phyloP scores from a whole-genome alignment of 2,113 vertebrate genomes.

The Aegithalos caudatus region DNA sequence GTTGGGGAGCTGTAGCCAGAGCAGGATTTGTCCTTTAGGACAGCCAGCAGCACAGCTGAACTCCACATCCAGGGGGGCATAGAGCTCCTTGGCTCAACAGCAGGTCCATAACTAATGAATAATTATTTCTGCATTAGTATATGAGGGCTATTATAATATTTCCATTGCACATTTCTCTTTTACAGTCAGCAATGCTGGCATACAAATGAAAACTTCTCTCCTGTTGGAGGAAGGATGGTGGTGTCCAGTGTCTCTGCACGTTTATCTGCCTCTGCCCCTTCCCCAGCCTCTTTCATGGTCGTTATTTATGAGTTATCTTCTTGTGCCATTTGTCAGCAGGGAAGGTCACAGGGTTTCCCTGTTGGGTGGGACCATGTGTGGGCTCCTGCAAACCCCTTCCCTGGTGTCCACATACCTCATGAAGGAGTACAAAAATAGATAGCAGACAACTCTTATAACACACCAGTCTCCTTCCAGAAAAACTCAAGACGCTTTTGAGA shows the following conservation, averaged over 20 bases:
- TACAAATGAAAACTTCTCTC: not conserved
- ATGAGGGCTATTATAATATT: not conserved
- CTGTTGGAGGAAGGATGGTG: not conserved
- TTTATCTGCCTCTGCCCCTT: conserved; percentile 3
- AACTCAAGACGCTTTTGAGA: not conserved
- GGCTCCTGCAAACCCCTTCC: not conserved
- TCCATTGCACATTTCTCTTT: not conserved
- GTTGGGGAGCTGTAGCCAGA: not conserved
- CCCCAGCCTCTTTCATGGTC: not conserved
- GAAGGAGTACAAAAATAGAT: not conserved
- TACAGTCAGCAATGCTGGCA: not conserved
- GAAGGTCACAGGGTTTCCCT: not conserved
- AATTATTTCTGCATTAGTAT: not conserved
- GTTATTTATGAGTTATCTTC: conserved; percentile 4
- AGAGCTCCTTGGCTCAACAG: not conserved
- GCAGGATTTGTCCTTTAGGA: not conserved
- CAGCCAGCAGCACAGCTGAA: not conserved
- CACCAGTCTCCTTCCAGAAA: not conserved
- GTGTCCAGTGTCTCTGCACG: not conserved
- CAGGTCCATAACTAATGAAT: not conserved
- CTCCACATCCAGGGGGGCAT: not conserved
- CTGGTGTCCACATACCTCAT: accelerated
- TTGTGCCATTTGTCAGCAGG: not conserved
- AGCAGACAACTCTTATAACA: not conserved
- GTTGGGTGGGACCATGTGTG: not conserved